Base-by-base conservation (phyloP, 2,797 vertebrate species). In the Rhodeus uyekii region DNA sequence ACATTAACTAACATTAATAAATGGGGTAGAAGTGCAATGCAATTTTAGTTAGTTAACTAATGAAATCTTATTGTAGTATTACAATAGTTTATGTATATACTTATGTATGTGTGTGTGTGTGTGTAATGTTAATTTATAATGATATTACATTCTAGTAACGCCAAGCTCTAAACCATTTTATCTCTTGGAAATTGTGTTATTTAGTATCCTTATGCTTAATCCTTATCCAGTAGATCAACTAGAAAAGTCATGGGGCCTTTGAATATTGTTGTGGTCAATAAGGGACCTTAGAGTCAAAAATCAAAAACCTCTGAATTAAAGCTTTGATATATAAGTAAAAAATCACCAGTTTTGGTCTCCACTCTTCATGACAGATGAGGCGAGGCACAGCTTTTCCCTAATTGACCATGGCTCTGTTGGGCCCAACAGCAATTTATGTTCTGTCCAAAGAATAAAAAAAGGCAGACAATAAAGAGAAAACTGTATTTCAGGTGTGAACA, bases 321-420 rank as follows among this genome's bases (percentile, higher is more conserved):
- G 44, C 69, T 42, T 42, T 29, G 5, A 42, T 55, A 22, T 27
- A 58, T n/a, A 68, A 44, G 10, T 58, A 46, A 24, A 65, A 19
- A n/a, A 74, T 79, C 34, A 98, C 98, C 98, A 99, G 92, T 99
- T 99, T 93, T 99, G 97, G 92, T 99, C 97, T 50, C 98, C 98
- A 85, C 98, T 99, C 89, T 97, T 96, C 97, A 99, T 99, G 86
- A 99, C 98, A 68, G 98, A 99, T 68, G 98, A 98, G 55, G 98
- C 98, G 89, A 99, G 93, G 90, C 98, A 99, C 79, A 99, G 93
- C 89, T 99, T 99, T 93, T 99, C 98, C 77, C 96, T 95, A 87
- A 98, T 94, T 60, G 98, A 98, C 97, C 97, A 99, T 22, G 97
- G 96, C 88, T 99, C 98, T 19, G 96, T 96, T 63, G 98, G 97